phyloP scores from a whole-genome alignment of 2,888 invertebrate species.

The Drosophila buzzatii region DNA sequence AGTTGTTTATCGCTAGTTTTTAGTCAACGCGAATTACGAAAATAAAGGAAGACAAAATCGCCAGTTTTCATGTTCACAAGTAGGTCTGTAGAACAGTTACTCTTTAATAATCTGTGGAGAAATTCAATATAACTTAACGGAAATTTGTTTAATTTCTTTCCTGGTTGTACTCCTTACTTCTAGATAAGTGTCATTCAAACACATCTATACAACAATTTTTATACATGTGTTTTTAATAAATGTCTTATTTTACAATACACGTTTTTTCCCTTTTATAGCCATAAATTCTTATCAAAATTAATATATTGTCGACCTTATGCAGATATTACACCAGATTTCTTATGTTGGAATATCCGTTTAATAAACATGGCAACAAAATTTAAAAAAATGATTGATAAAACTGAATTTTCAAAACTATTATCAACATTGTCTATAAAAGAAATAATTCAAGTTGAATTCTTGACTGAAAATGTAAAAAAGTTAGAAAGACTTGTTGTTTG shows the following conservation, averaged over 20 bases:
- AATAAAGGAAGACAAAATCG: no score
- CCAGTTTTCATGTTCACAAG: neutral
- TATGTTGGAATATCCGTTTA: conserved; percentile 14
- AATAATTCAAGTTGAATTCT: conserved; percentile 67
- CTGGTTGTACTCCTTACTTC: neutral
- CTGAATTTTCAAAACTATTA: conserved; percentile 39
- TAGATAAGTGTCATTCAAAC: neutral
- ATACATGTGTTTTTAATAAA: neutral
- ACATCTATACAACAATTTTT: neutral
- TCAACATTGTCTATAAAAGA: conserved; percentile 62
- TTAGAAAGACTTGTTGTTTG: conserved; percentile 62
- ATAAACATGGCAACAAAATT: conserved; percentile 37
- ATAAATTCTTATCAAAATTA: neutral
- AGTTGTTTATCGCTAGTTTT: no score
- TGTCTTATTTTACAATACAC: neutral
- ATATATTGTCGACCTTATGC: conserved; percentile 29
- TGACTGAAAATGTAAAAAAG: conserved; percentile 16
- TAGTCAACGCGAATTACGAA: no score
- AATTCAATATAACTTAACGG: neutral
- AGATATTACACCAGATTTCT: conserved; percentile 29
- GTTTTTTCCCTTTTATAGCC: conserved; percentile 6
- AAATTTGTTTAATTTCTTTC: neutral
- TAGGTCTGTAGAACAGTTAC: neutral
- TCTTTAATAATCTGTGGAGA: neutral
- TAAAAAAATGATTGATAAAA: conserved; percentile 24